These are phyloP conservation scores for Agrotis puta DNA, from an alignment of 2,888 invertebrate genomes.

Conservation along the genomic window DNA sequence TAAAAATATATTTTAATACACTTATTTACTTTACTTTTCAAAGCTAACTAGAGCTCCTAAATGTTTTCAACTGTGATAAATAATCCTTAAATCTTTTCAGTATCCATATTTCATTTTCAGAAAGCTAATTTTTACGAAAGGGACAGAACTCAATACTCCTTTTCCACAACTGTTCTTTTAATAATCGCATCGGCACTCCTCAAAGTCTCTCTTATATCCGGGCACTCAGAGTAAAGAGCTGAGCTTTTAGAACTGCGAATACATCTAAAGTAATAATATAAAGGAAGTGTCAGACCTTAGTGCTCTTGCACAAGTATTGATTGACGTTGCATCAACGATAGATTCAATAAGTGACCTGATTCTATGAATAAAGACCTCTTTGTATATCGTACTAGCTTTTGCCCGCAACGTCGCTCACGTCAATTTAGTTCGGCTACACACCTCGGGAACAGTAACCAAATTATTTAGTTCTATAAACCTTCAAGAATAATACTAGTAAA, in stretches of 20 bases:
- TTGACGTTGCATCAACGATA: slow-evolving; percentile 13
- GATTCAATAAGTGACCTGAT: slow-evolving; percentile 28
- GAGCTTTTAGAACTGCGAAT: slow-evolving; percentile 38
- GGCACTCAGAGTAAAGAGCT: slow-evolving; percentile 55
- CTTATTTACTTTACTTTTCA: slow-evolving; percentile 12
- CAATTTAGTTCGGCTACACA: no score
- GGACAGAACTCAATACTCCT: slow-evolving; percentile 17
- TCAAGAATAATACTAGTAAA: no score
- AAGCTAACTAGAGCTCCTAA: slow-evolving; percentile 3
- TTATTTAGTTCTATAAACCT: no score
- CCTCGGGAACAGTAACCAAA: no score
- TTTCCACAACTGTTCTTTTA: no score
- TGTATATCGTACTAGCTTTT: slow-evolving; percentile 1
- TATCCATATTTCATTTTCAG: slow-evolving; percentile 30
- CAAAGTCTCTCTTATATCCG: slow-evolving; percentile 50
- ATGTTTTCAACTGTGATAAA: slow-evolving; percentile 21
- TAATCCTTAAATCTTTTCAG: neutral
- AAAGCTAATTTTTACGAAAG: slow-evolving; percentile 22
- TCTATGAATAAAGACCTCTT: slow-evolving; percentile 9
- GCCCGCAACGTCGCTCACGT: no score
- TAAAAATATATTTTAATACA: slow-evolving; percentile 16
- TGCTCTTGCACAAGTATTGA: slow-evolving; percentile 27
- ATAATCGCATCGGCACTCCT: slow-evolving; percentile 60
- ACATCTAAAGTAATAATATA: slow-evolving; percentile 3
- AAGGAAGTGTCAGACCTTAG: slow-evolving; percentile 24